Percentiles rank a stretch among this genome's conserved stretches.
These are phyloP conservation scores for Lasius platythorax DNA, from an alignment of 2,888 invertebrate species.

Conservation along the genomic window DNA sequence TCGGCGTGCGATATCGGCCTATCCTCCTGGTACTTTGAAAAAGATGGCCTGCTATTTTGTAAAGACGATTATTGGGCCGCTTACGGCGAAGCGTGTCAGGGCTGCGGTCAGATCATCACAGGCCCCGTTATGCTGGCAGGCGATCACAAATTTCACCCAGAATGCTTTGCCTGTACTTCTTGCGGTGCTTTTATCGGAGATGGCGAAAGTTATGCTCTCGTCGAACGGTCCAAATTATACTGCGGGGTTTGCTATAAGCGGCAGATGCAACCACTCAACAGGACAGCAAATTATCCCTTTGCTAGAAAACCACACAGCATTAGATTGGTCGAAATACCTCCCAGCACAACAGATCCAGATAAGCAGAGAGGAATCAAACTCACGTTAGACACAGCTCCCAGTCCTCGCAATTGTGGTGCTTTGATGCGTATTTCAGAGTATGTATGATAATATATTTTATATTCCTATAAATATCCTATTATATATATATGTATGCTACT, in stretches of 20 bases:
- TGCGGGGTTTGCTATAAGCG: conserved; percentile 93
- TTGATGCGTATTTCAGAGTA: conserved; percentile 91
- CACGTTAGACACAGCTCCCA: conserved; percentile 87
- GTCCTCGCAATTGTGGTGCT: conserved; percentile 87
- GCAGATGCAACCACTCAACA: conserved; percentile 89
- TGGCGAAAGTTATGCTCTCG: conserved; percentile 96
- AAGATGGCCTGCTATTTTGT: conserved; percentile 95
- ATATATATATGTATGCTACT: neutral
- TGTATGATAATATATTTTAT: conserved; percentile 80
- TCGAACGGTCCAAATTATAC: conserved; percentile 96
- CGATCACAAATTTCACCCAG: conserved; percentile 97
- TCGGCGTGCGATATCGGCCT: conserved; percentile 95
- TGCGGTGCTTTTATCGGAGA: conserved; percentile 96
- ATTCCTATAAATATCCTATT: conserved; percentile 24
- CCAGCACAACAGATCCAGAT: conserved; percentile 86
- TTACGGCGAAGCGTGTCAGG: conserved; percentile 96
- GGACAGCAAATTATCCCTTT: conserved; percentile 87
- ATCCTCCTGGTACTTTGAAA: conserved; percentile 97
- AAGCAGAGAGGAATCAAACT: conserved; percentile 89
- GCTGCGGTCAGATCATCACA: conserved; percentile 94
- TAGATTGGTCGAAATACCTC: conserved; percentile 93
- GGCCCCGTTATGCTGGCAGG: conserved; percentile 98
- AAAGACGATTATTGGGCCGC: conserved; percentile 95
- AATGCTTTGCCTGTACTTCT: conserved; percentile 95
- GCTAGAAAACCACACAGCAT: conserved; percentile 91